Base-by-base conservation (phyloP, 2,888 invertebrate species). In the Drosophila anomalata region DNA sequence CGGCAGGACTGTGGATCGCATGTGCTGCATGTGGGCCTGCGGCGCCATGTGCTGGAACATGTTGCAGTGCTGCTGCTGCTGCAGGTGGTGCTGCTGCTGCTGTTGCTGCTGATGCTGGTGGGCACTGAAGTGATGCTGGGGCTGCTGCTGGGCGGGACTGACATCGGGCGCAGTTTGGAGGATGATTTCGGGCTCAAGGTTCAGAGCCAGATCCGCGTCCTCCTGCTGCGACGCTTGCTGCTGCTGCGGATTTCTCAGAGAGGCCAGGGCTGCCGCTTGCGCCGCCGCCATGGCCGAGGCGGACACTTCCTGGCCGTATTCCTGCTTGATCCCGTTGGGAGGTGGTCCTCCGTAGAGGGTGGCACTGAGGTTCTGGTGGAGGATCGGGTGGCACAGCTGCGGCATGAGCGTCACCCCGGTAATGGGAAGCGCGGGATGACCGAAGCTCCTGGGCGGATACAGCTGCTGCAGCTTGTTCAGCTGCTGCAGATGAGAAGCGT, bases 21-120 rank as follows among this genome's bases (percentile, higher is more conserved):
- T 90, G 62, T 90, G 90, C 29, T 90, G 88, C 89, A 90, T 90
- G 54, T 90, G 90, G 20, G 90, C 89, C 66, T 90, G 90, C 7
- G 90, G 90, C 47, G 90, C 76, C 90, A 90, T 90, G 48, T 90
- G 90, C 66, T 89, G 88, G 74, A 90, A 90, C 90, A 90, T 90
- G 72, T 87, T 89, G 73, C 89, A 89, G 44, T 90, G 90, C 42
- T 88, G 87, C 65, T 80, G 80, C 47, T 89, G 89, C 36, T 87
- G 90, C 61, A 76, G 73, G 1, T 73, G 78, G 3, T 82, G 84
- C 3, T 71, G 81, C 8, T 78, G 79, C 11, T 83, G 79, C 24
- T 69, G 65, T 12, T 68, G 67, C 5, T 68, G 68, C 31, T 76
- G 77, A 50, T 78, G 78, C 60, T 81, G 78, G 58, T 89, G 88